Evolutionary conservation across 2,888 invertebrate genomes (phyloP).

Genomic region (Macropis europaea): DNA sequence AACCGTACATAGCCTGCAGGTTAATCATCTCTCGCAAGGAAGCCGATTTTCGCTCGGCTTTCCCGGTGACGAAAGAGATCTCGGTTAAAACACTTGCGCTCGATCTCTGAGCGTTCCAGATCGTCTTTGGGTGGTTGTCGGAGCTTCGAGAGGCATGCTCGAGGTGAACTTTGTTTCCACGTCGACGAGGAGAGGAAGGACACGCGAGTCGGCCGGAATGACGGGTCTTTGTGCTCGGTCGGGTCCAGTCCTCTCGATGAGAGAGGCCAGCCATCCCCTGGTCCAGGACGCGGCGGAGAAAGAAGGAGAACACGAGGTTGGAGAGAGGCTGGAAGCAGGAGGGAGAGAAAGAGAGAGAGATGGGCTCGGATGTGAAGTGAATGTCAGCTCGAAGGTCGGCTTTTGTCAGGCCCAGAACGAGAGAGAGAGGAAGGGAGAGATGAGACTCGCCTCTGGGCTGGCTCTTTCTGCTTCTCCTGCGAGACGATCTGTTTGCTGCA

Average conservation of each 20-base stretch:
- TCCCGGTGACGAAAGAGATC: no score
- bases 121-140: no score
- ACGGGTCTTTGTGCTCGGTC: slow-evolving; percentile 73
- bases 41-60: no score
- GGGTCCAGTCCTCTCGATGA: slow-evolving; percentile 59
- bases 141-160: slow-evolving; percentile 4
- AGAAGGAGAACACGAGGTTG: slow-evolving; percentile 35
- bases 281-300: slow-evolving; percentile 9
- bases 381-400: slow-evolving; percentile 79
- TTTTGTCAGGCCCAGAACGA: slow-evolving; percentile 74
- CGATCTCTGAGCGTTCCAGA: no score
- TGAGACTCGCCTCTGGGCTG: not conserved
- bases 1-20: no score
- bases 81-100: no score
- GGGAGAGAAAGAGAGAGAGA: slow-evolving; percentile 31
- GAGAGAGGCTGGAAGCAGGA: slow-evolving; percentile 3
- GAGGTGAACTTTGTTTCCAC: slow-evolving; percentile 42
- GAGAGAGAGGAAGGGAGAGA: slow-evolving; percentile 22
- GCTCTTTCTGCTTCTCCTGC: not conserved
- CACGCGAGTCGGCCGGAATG: slow-evolving; percentile 67
- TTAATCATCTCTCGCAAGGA: no score
- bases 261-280: slow-evolving; percentile 49
- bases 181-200: slow-evolving; percentile 58
- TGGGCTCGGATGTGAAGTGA: slow-evolving; percentile 72
- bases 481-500: slow-evolving; percentile 35